Evolutionary conservation across 2,113 vertebrate species (phyloP).

Genomic region (Sebastes fasciatus): DNA sequence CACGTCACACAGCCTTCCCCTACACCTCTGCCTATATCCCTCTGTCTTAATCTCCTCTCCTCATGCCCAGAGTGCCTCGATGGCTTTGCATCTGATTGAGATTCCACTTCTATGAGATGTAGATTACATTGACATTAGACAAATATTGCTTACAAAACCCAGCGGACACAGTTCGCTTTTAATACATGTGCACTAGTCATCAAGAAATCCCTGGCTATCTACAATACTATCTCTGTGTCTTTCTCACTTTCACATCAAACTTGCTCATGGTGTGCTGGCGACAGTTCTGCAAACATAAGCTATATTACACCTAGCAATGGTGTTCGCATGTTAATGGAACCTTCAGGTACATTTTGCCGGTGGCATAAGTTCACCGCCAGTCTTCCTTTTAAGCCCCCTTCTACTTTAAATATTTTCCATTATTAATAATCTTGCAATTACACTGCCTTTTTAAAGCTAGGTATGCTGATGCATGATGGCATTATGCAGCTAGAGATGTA

Average conservation of each 20-base stretch:
- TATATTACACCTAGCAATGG: not conserved
- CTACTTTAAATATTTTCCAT: not conserved
- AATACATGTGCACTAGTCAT: not conserved
- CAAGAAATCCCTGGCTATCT: not conserved
- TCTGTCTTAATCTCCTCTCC: conserved; percentile 16
- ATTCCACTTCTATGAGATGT: conserved; percentile 26
- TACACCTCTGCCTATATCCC: not conserved
- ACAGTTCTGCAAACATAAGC: not conserved
- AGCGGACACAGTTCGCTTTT: conserved; percentile 1
- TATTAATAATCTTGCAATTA: conserved; percentile 4
- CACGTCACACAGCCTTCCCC: conserved; percentile 25
- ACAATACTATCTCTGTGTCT: not conserved
- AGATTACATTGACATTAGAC: conserved; percentile 34
- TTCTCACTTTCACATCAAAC: conserved; percentile 3
- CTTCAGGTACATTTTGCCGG: not conserved
- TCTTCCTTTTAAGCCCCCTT: not conserved
- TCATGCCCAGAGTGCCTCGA: conserved; percentile 5
- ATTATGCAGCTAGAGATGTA: not conserved
- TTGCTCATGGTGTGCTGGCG: not conserved
- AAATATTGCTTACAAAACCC: conserved; percentile 31
- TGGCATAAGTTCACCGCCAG: not conserved
- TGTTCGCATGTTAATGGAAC: conserved; percentile 1
- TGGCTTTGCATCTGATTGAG: conserved; percentile 50
- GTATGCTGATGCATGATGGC: not conserved
- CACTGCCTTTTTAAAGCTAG: not conserved